Evolutionary conservation across 92 coral and sea anemone species (phyloP).

Genomic region (Zoanthus gigantus): DNA sequence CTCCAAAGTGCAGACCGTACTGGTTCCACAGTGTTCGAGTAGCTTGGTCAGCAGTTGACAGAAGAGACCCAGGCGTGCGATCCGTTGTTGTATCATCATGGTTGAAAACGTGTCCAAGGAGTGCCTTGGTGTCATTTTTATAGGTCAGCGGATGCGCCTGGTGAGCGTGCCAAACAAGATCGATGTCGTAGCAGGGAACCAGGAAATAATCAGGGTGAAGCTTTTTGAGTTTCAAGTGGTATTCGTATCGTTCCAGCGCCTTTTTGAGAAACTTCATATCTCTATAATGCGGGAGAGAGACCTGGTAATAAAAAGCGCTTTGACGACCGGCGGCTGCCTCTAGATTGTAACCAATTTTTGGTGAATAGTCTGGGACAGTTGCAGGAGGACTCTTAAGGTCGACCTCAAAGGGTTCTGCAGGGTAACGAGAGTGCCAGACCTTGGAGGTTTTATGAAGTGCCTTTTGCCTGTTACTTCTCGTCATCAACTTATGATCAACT

Average conservation of each 20-base stretch:
- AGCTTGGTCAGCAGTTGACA: conserved; percentile 32
- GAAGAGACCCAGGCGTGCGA: conserved; percentile 63
- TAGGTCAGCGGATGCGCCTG: conserved; percentile 73
- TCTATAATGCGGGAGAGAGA: conserved; percentile 78
- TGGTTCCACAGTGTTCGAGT: conserved; percentile 52
- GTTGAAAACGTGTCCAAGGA: conserved; percentile 65
- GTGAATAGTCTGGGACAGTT: conserved; percentile 17
- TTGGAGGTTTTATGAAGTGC: conserved; percentile 53
- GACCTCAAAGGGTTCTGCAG: conserved; percentile 68
- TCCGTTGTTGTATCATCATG: conserved; percentile 71
- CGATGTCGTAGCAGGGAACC: conserved; percentile 81
- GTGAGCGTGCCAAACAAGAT: conserved; percentile 86
- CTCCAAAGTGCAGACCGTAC: conserved; percentile 40
- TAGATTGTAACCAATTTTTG: conserved; percentile 55
- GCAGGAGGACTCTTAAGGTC: conserved; percentile 55
- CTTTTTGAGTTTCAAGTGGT: conserved; percentile 68
- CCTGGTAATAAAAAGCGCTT: conserved; percentile 67
- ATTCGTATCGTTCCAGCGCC: conserved; percentile 77
- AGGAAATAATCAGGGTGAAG: conserved; percentile 65
- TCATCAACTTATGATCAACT: conserved; percentile 63
- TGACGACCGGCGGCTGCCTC: conserved; percentile 57
- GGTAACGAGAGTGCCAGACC: conserved; percentile 65
- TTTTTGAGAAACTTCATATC: conserved; percentile 60
- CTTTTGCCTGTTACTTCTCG: conserved; percentile 41
- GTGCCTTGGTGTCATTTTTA: conserved; percentile 55